Percentiles rank a stretch among this genome's conserved stretches.
Conservation (phyloP, 1,140 invertebrate genomes). For the Phymastichus coffea region DNA sequence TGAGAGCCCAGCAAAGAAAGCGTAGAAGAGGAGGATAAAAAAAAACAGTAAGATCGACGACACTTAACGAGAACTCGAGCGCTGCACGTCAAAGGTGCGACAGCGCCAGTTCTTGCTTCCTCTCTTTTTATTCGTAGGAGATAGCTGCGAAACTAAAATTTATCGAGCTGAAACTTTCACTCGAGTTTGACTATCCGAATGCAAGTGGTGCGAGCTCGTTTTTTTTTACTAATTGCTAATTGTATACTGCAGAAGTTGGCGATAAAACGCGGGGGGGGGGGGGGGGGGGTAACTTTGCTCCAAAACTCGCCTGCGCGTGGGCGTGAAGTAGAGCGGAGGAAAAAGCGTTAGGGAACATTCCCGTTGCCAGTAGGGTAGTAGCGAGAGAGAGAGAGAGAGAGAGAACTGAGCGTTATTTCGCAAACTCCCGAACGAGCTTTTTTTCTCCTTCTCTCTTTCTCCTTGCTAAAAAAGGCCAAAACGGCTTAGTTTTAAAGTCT, state of each 20-base stretch:
- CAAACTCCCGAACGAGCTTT: not conserved
- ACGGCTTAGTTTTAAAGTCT: slow-evolving; percentile 14
- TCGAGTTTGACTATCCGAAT: too few relatives aligned
- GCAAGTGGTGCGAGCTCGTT: too few relatives aligned
- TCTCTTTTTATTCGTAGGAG: too few relatives aligned
- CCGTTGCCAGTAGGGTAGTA: not conserved
- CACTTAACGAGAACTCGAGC: not conserved
- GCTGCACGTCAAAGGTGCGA: not conserved
- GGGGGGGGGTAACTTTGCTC: too few relatives aligned
- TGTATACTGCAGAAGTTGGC: not conserved
- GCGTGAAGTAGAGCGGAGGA: too few relatives aligned
- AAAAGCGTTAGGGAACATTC: too few relatives aligned
- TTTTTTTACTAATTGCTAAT: slow-evolving; percentile 4
- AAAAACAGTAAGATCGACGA: not conserved
- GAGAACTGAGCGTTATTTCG: slow-evolving; percentile 12
- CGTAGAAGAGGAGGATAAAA: not conserved
- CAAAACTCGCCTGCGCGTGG: not conserved
- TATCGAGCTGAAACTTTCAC: too few relatives aligned
- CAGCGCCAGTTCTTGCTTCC: too few relatives aligned
- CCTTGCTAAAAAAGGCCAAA: not conserved
- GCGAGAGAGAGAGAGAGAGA: too few relatives aligned
- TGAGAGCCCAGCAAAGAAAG: too few relatives aligned
- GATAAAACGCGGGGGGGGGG: slow-evolving; percentile 1
- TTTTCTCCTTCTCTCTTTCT: too few relatives aligned
- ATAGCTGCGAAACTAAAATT: too few relatives aligned